phyloP scores from a whole-genome alignment of 35 echinoderm and acorn worm genomes.

The Stichopus chloronotus region DNA sequence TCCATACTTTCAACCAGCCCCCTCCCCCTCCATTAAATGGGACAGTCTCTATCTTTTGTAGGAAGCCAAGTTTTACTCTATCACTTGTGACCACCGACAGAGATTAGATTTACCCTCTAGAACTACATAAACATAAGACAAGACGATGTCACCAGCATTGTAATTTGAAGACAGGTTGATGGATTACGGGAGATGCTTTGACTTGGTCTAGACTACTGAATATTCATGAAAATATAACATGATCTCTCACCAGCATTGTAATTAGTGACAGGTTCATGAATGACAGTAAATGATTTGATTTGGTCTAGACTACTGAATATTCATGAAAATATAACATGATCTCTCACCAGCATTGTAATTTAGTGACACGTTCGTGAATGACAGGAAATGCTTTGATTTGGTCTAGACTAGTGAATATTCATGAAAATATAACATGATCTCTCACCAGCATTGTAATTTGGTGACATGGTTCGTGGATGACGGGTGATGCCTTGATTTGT shows the following conservation, averaged over 20 bases:
- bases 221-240: neutral
- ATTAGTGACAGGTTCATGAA: conserved; percentile 74
- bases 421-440: neutral
- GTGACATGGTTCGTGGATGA: conserved; percentile 86
- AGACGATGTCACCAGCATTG: neutral
- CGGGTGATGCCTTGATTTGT: conserved; percentile 80
- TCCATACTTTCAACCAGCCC: too few species aligned
- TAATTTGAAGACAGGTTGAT: neutral
- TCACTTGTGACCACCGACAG: too few species aligned
- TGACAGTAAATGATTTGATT: neutral
- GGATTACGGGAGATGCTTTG: neutral
- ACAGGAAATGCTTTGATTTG: neutral
- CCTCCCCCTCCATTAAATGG: too few species aligned
- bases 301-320: neutral
- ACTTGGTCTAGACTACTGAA: neutral
- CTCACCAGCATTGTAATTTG: conserved; percentile 96
- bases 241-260: conserved; percentile 89
- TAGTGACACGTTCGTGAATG: neutral
- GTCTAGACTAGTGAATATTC: neutral
- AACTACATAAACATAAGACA: too few species aligned
- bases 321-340: neutral
- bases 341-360: neutral
- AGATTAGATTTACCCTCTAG: too few species aligned
- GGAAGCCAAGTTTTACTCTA: too few species aligned
- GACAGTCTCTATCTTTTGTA: too few species aligned